Base-by-base conservation (phyloP, 2,888 invertebrate genomes). In the Scaptodrosophila latifasciaeformis region DNA sequence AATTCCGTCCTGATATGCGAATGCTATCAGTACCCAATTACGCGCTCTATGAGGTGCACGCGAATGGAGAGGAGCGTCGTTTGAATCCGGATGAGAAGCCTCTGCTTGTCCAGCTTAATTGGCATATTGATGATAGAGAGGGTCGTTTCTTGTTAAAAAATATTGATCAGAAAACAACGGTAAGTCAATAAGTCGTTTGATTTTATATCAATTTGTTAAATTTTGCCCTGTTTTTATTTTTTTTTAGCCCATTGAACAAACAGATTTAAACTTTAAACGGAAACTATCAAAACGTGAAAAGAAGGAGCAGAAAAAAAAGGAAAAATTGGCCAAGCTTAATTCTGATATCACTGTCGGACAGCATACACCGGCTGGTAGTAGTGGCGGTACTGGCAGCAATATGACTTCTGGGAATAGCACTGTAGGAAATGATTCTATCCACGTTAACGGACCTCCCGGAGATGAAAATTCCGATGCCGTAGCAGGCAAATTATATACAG, bases 1-100 rank as follows among this genome's bases (percentile, higher is more conserved):
- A 99, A 88, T 99, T 99, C 89, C 93, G 99, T 82, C 99, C 99
- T 15, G 99, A 99, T 88, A 97, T 99, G 96, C 91, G 97, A 67
- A 99, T 99, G 98, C 83, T 92, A 62, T 92, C 92, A 13, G 89
- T 92, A 61, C 92, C 92, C 56, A 92, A 91, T 70, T 92, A 92
- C 85, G 92, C 92, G 30, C 87, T 92, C 60, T 92, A 92, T 87
- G 92, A 92, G 88, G 89, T 92, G 48, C 92, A 92, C 87, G 91
- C 92, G 60, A 91, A 92, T 35, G 88, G 90, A 88, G 96, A 96
- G 85, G 99, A 99, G 88, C 89, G 99, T 59, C 91, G 93, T 76
- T 89, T 99, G 82, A 92, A 92, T 67, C 92, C 93, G 17, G 95
- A 96, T 79, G 99, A 99, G 88, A 95, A 96, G 84, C 99, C 99